These are phyloP conservation scores for Chaetodon trifasciatus DNA, from an alignment of 2,797 vertebrate genomes.

Conservation along the genomic window DNA sequence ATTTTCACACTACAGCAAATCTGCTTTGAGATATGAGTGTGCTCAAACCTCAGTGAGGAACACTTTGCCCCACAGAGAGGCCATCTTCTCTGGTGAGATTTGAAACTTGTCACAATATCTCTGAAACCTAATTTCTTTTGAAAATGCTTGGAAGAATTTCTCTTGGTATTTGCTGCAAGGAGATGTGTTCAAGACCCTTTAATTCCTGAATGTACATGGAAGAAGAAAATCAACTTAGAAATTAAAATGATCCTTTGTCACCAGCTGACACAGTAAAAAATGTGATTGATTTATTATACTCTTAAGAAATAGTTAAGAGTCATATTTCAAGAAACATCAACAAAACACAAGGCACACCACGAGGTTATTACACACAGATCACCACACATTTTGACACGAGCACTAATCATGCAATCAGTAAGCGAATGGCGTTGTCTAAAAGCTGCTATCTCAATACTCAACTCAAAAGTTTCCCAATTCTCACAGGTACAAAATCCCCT, in stretches of 20 bases:
- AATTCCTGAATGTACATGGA: not conserved
- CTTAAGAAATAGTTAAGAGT: not conserved
- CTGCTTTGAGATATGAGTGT: slow-evolving; percentile 62
- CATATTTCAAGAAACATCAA: not conserved
- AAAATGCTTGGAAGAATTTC: slow-evolving; percentile 21
- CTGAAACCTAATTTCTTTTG: slow-evolving; percentile 44
- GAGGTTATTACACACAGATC: not conserved
- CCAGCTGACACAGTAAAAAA: not conserved
- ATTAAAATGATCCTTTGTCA: slow-evolving; percentile 5
- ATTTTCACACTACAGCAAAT: slow-evolving; percentile 74
- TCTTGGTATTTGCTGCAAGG: slow-evolving; percentile 12
- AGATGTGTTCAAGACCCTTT: slow-evolving; percentile 7
- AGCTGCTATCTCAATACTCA: slow-evolving; percentile 9
- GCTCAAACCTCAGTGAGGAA: slow-evolving; percentile 58
- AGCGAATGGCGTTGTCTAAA: slow-evolving; percentile 15
- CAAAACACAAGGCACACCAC: slow-evolving; percentile 7
- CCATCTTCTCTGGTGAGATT: slow-evolving; percentile 33
- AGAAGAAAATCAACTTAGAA: slow-evolving; percentile 7
- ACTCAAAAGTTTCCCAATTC: slow-evolving; percentile 28
- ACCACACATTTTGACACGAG: slow-evolving; percentile 20
- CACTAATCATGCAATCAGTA: slow-evolving; percentile 26
- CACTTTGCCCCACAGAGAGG: slow-evolving; percentile 52
- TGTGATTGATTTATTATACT: not conserved
- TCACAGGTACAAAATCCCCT: slow-evolving; percentile 34
- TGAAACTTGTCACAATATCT: slow-evolving; percentile 50